These are phyloP conservation scores for Eidolon dupreanum DNA, from an alignment of 2,797 vertebrate genomes.

Conservation along the genomic window DNA sequence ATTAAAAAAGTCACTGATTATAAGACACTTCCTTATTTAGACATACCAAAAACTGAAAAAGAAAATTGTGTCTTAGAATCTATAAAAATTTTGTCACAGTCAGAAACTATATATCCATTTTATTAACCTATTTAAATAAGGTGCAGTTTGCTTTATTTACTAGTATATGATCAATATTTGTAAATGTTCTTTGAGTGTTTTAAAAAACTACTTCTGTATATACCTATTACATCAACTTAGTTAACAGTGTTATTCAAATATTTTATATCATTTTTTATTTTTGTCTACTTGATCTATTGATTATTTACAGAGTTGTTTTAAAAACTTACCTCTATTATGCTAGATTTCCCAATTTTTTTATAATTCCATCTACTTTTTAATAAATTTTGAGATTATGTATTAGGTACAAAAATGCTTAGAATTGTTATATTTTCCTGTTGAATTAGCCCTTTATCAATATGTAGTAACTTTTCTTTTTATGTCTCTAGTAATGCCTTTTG, in stretches of 20 bases:
- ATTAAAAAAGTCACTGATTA: neutral
- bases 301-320: neutral
- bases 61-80: neutral
- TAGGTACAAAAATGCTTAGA: neutral
- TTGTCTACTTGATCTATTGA: neutral
- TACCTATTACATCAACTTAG: neutral
- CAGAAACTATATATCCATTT: neutral
- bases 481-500: neutral
- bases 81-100: neutral
- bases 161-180: neutral
- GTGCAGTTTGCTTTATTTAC: neutral
- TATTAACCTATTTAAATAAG: neutral
- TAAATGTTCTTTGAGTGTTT: neutral
- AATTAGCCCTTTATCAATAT: neutral
- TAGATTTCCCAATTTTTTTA: neutral
- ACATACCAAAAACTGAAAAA: neutral
- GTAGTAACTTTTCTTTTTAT: neutral
- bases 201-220: neutral
- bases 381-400: neutral
- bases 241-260: neutral
- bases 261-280: neutral
- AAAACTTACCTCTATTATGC: neutral
- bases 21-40: neutral
- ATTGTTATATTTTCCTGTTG: neutral
- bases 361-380: neutral